Conservation (phyloP, 2,113 vertebrate genomes). For the Lagopus muta region DNA sequence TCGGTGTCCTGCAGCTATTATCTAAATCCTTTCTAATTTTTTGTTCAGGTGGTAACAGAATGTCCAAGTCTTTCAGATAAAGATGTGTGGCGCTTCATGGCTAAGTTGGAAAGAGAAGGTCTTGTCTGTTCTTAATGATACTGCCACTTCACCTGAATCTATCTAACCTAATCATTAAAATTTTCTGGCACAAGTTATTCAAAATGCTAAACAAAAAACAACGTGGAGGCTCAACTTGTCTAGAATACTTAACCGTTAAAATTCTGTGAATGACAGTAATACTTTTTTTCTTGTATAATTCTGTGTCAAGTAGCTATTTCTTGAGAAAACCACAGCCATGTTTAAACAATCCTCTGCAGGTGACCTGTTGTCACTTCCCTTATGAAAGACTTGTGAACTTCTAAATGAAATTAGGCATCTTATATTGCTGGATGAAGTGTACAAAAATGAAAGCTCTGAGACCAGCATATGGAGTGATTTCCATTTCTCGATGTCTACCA, state of each 20-base stretch:
- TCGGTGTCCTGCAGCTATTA: slow-evolving; percentile 7
- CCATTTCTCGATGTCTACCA: slow-evolving; percentile 10
- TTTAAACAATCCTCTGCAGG: not conserved
- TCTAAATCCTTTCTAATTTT: not conserved
- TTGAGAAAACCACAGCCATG: not conserved
- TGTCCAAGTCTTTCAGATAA: not conserved
- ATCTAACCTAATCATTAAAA: not conserved
- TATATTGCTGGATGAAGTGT: not conserved
- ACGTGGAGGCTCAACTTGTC: not conserved
- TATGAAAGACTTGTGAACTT: not conserved
- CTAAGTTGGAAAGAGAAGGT: not conserved
- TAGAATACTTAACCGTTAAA: not conserved
- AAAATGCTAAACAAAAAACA: not conserved
- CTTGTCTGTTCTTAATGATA: not conserved
- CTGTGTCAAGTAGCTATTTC: not conserved
- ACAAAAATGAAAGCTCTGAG: not conserved
- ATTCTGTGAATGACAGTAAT: not conserved
- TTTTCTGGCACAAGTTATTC: not conserved
- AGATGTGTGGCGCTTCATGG: not conserved
- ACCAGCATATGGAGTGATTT: slow-evolving; percentile 11
- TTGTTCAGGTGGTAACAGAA: not conserved
- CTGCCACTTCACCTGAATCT: not conserved
- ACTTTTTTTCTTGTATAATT: not conserved
- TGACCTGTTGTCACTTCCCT: not conserved
- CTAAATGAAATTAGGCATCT: not conserved